These are phyloP conservation scores for Octopus sinensis DNA, from an alignment of 1,140 invertebrate species.

Conservation along the genomic window DNA sequence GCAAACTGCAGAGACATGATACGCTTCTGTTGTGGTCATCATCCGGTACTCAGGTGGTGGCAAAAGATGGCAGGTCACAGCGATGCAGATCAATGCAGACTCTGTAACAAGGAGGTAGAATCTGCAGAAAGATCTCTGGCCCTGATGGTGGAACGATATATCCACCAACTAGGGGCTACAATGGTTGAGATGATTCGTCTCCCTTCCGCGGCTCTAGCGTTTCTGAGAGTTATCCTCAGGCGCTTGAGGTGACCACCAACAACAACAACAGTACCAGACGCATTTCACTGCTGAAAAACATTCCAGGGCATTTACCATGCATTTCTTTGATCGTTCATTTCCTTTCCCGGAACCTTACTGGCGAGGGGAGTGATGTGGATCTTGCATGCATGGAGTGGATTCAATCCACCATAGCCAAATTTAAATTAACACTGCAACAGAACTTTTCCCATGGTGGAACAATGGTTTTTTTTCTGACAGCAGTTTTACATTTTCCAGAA, in stretches of 20 bases:
- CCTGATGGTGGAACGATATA: neutral
- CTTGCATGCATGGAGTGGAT: too few species aligned
- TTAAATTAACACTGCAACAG: too few species aligned
- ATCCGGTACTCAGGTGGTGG: neutral
- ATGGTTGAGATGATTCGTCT: neutral
- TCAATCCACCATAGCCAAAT: too few species aligned
- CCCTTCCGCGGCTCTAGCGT: neutral
- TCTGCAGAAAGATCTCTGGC: neutral
- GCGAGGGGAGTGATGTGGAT: too few species aligned
- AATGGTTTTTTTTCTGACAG: too few species aligned
- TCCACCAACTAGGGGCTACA: neutral
- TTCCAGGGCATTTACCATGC: too few species aligned
- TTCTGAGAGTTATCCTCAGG: slow-evolving; percentile 7
- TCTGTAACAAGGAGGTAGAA: neutral
- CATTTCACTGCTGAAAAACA: neutral
- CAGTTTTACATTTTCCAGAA: too few species aligned
- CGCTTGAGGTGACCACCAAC: neutral
- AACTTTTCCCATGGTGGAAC: too few species aligned
- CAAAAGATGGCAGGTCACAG: neutral
- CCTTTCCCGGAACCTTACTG: too few species aligned
- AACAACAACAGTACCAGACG: neutral
- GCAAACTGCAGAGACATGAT: neutral
- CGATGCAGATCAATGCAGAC: neutral
- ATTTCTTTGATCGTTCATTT: too few species aligned
- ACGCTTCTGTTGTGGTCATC: neutral